phyloP scores from a whole-genome alignment of 2,797 vertebrate species.

The Hippopotamyrus pictus region DNA sequence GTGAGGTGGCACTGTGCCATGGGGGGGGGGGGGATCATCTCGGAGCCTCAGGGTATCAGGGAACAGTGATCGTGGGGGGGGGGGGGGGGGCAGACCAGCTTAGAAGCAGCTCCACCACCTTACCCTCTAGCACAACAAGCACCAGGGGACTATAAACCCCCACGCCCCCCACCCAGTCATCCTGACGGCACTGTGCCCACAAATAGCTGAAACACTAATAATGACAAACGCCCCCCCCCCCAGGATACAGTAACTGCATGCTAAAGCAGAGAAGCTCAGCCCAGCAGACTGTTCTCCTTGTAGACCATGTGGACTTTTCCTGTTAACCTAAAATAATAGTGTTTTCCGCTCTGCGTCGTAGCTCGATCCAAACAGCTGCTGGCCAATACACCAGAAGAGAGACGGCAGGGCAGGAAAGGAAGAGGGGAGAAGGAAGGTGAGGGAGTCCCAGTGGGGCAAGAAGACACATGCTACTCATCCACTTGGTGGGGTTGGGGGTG shows the following conservation, averaged over 20 bases:
- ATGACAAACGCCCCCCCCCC: conserved; percentile 37
- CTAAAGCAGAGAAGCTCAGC: not conserved
- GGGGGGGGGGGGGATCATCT: not conserved
- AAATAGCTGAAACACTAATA: conserved; percentile 45
- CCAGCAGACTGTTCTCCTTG: not conserved
- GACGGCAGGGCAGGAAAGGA: not conserved
- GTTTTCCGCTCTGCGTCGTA: not conserved
- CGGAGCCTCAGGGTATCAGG: not conserved
- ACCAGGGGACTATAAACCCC: conserved; percentile 42
- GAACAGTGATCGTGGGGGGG: not conserved
- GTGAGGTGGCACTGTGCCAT: not conserved
- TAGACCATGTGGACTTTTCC: not conserved
- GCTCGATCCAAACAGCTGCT: not conserved
- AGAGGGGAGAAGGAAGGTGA: not conserved
- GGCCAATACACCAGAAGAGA: not conserved
- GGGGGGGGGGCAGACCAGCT: not conserved
- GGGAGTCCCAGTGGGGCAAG: not conserved
- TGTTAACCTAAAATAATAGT: not conserved
- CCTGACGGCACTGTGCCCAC: conserved; percentile 36
- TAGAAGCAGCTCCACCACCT: not conserved
- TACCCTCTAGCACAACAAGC: conserved; percentile 40
- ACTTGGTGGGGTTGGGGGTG: conserved; percentile 19
- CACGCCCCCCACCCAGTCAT: conserved; percentile 30
- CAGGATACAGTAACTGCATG: conserved; percentile 32
- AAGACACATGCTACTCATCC: conserved; percentile 27